These are phyloP conservation scores for Azorinus chamasolen DNA, from an alignment of 2,888 invertebrate genomes.

Conservation along the genomic window DNA sequence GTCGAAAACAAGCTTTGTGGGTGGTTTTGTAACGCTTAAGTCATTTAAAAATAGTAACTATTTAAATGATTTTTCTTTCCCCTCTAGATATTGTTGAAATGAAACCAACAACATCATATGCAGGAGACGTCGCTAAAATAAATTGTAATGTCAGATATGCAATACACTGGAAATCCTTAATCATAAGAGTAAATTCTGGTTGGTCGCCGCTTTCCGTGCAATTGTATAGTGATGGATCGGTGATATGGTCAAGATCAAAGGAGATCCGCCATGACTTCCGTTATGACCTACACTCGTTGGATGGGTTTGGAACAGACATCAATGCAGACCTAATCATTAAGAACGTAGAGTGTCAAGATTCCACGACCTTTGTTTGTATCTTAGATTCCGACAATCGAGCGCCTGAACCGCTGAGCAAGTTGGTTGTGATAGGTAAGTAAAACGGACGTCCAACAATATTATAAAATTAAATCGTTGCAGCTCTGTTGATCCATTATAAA, in stretches of 20 bases:
- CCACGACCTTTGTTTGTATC: slow-evolving; percentile 30
- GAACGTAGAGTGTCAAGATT: slow-evolving; percentile 50
- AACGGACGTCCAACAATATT: not conserved
- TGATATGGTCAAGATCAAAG: slow-evolving; percentile 32
- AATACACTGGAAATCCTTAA: slow-evolving; percentile 35
- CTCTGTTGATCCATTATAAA: too few relatives aligned
- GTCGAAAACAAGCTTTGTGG: too few relatives aligned
- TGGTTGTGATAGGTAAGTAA: slow-evolving; percentile 52
- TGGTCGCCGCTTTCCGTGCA: slow-evolving; percentile 38
- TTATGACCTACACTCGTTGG: slow-evolving; percentile 23
- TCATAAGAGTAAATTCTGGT: slow-evolving; percentile 16
- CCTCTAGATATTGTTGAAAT: slow-evolving; percentile 43
- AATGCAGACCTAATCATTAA: slow-evolving; percentile 30
- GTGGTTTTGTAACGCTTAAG: too few relatives aligned
- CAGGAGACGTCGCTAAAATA: slow-evolving; percentile 29
- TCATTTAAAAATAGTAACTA: too few relatives aligned
- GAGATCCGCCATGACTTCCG: slow-evolving; percentile 39
- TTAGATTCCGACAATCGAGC: slow-evolving; percentile 20
- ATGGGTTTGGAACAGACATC: slow-evolving; percentile 27
- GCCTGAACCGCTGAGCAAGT: not conserved
- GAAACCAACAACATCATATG: slow-evolving; percentile 36
- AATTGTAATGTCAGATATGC: slow-evolving; percentile 42
- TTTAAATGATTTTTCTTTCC: too few relatives aligned
- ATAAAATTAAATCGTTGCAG: too few relatives aligned
- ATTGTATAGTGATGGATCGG: slow-evolving; percentile 15